Base-by-base conservation (phyloP, 2,113 vertebrate genomes). In the Morone saxatilis region DNA sequence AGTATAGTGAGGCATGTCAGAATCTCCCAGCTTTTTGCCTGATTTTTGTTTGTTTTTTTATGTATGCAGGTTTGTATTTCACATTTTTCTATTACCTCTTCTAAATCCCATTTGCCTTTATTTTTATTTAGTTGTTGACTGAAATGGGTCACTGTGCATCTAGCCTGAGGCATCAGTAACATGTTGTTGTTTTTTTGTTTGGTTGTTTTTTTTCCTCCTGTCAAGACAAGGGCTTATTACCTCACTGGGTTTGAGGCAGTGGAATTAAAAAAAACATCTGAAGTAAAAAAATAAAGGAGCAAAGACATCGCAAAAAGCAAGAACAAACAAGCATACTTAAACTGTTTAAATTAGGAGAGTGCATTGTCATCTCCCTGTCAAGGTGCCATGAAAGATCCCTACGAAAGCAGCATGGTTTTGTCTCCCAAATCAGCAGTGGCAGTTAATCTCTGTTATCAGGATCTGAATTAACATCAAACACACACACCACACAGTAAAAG, bases 141-240 rank as follows among this genome's bases (percentile, higher is more conserved):
- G 81, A 88, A 92, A 84, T 92, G 87, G 89, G 88, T 92, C 90
- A 89, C 83, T 81, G 81, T 89, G 88, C 66, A 76, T 80, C 57
- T 36, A 80, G 86, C 89, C 86, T 0, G 5, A 65, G 76, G 89
- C 82, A 12, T 76, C 31, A 77, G 57, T 73, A 82, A 65, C 22
- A 68, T 83, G 74, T 47, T 77, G 14, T 38, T 50, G 53, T 67
- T 16, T n/a, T 22, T 10, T 31, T 47, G 45, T 47, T 31, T 13
- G 45, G 4, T 47, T 47, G 10, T 70, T 48, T 41, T 11, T 54
- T 71, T 56, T 22, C 38, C 31, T 48, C 12, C 71, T 74, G 82
- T 71, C 71, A 67, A 69, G 69, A 84, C 1, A 12, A 80, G 19
- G 50, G 43, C 16, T 86, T 71, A 73, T 85, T 82, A 85, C 59